Base-by-base conservation (phyloP, 2,113 vertebrate species). In the Chinchilla lanigera region DNA sequence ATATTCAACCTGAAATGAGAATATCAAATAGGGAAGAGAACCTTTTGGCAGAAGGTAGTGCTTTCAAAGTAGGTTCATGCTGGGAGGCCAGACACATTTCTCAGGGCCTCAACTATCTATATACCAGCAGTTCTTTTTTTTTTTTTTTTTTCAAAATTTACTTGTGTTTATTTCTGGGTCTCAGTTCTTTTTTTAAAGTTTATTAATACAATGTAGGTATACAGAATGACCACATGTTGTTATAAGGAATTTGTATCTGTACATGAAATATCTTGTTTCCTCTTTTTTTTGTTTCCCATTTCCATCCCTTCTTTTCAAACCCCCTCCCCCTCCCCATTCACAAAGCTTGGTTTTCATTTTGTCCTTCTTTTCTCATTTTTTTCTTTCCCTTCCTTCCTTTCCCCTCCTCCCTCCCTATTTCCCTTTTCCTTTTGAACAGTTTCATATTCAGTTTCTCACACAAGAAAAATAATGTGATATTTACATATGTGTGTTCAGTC, bases 41-140 rank as follows among this genome's bases (percentile, higher is more conserved):
- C 7, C 19, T 88, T 65, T 92, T 93, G 58, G 61, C 61, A 95
- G 61, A 96, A 52, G 95, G 38, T 65, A 91, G n/a, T 78, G 22
- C 38, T 71, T 93, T 92, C 89, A 60, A 38, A 92, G 78, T 12
- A 95, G 38, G 69, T 47, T 86, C 81, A 67, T 73, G 56, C 22
- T 82, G 38, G 71, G 38, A 96, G 16, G 16, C 17, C 69, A 88
- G 54, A 84, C 47, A 56, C 33, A 86, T 81, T 91, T 90, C 35
- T 95, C 71, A 92, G 77, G 35, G 12, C 52, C 58, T 96, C 86
- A 81, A 63, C 20, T 90, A n/a, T 81, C 58, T 85, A 47, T 85
- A 88, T 47, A 19, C n/a, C 63, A 89, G 54, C 35, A 73, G 61
- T 81, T 50, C 5, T 67, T 67, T 58, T 20, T 58, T 12, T 33